Evolutionary conservation across 2,888 invertebrate species (phyloP), one percentile per base, ranked within the genome.

Genomic region (Rhorus exstirpatorius): DNA sequence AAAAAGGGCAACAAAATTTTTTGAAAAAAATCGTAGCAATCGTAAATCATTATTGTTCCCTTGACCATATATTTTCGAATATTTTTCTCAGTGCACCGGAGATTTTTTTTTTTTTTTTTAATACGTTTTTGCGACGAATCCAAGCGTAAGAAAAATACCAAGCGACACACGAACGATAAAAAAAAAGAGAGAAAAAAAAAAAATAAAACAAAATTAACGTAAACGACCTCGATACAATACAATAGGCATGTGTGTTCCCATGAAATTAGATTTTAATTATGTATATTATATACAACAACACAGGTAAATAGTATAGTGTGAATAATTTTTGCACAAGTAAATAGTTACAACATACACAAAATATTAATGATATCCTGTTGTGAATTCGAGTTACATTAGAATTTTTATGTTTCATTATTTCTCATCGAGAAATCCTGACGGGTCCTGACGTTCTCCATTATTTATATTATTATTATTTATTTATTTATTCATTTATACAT

Each of bases 241-340:
- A 87, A 85, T 87, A 79, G 77, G 85, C 81, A 84, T 70, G 78
- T 77, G 80, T 81, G 82, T 84, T 87, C 81, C 86, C 83, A 86
- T 87, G 82, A 86, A 86, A 87, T 88, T 86, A 82, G 78, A 83
- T 81, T 89, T 78, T 82, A 82, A 82, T 82, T 79, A 79, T 82
- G 82, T 82, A 82, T 82, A 82, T 82, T 89, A 89, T 88, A 85
- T 88, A 88, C 86, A 88, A 85, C 84, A 89, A 87, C 86, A 86
- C 85, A 85, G 84, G 86, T 82, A 86, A 85, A 88, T 87, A 86
- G 81, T 84, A 85, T 87, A 74, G 84, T 84, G 83, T 85, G 82
- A 86, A 82, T 84, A 86, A 85, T 81, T 77, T 78, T n/a, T n/a
- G n/a, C 83, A 84, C 84, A 85, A 83, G 85, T 85, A 86, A 85